Evolutionary conservation across 2,113 vertebrate genomes (phyloP).

Genomic region (Sialia sialis): DNA sequence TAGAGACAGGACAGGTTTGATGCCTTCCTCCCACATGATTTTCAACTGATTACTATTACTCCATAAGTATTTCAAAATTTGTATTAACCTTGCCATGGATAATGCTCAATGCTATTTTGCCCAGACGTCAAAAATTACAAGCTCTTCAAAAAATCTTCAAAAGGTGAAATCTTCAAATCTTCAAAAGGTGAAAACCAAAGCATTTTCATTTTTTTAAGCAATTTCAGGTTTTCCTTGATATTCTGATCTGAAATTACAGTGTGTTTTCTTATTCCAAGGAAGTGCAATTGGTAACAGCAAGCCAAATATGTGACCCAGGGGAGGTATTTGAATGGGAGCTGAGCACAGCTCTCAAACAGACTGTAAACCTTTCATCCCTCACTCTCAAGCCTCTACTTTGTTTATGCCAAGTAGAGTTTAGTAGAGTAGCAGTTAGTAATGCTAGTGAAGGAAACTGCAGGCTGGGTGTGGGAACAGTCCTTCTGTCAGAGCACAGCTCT

Average conservation of each 20-base stretch:
- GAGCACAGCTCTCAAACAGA: not conserved
- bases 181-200: not conserved
- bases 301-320: not conserved
- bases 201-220: not conserved
- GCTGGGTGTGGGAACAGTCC: not conserved
- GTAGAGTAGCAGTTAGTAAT: not conserved
- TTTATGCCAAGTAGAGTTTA: not conserved
- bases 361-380: not conserved
- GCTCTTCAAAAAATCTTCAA: not conserved
- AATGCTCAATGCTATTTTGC: not conserved
- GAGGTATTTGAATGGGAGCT: not conserved
- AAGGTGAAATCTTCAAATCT: not conserved
- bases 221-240: not conserved
- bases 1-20: not conserved
- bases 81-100: not conserved
- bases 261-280: not conserved
- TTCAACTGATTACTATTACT: not conserved
- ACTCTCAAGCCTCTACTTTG: not conserved
- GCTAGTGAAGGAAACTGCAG: not conserved
- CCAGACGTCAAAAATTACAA: not conserved
- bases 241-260: not conserved
- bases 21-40: not conserved
- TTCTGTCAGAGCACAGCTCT: not conserved
- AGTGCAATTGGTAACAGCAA: not conserved
- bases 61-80: not conserved